These are phyloP conservation scores for Mesocricetus auratus DNA, from an alignment of 2,113 vertebrate species.

Conservation along the genomic window DNA sequence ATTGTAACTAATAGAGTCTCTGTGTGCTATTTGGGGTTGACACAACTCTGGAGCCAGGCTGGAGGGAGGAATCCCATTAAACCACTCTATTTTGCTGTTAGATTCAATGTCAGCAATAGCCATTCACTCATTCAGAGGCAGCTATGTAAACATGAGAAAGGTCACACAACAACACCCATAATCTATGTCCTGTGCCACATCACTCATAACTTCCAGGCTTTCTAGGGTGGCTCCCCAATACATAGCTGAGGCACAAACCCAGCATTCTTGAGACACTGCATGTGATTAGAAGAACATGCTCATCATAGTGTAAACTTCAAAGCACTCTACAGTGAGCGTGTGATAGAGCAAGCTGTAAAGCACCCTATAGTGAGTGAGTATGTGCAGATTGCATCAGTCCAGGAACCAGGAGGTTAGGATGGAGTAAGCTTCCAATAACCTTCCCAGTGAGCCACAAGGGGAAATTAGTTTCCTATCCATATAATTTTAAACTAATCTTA, in stretches of 20 bases:
- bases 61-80: too few relatives aligned
- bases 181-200: not conserved
- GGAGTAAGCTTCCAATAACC: not conserved
- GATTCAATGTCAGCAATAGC: not conserved
- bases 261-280: not conserved
- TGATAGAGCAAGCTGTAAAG: not conserved
- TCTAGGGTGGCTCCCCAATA: not conserved
- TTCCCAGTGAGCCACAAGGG: not conserved
- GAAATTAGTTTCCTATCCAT: not conserved
- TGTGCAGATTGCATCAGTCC: not conserved
- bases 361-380: not conserved
- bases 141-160: not conserved
- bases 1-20: too few relatives aligned
- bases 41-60: too few relatives aligned
- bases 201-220: not conserved
- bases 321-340: not conserved
- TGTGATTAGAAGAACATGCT: not conserved
- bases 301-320: not conserved
- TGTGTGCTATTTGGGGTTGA: too few relatives aligned
- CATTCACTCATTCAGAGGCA: not conserved
- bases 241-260: not conserved
- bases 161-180: too few relatives aligned
- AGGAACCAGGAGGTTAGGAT: not conserved
- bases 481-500: not conserved
- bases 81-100: not conserved